Evolutionary conservation across 2,888 invertebrate species (phyloP).

Genomic region (Brenthis daphne): DNA sequence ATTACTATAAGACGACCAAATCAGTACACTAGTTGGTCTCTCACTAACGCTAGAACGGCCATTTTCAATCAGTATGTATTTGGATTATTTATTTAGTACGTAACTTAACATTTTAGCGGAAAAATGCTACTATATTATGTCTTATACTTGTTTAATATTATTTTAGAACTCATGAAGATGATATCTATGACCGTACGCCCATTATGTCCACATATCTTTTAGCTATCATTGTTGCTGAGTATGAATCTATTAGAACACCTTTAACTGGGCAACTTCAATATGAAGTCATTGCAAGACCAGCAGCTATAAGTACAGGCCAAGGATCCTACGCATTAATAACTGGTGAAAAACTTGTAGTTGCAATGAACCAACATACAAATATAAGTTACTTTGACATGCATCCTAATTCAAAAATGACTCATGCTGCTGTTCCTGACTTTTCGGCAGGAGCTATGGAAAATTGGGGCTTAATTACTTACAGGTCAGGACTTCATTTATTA

Average conservation of each 20-base stretch:
- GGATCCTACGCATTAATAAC: conserved; percentile 67
- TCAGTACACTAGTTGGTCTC: conserved; percentile 76
- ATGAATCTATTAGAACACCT: conserved; percentile 50
- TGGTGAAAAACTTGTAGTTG: conserved; percentile 67
- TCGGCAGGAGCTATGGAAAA: conserved; percentile 92
- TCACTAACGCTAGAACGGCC: conserved; percentile 78
- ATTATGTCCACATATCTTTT: conserved; percentile 86
- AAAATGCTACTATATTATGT: not conserved
- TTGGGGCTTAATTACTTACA: conserved; percentile 91
- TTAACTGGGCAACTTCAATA: conserved; percentile 46
- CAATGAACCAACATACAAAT: conserved; percentile 82
- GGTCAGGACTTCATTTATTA: conserved; percentile 57
- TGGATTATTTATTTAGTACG: not conserved
- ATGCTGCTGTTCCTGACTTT: conserved; percentile 90
- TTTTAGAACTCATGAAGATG: conserved; percentile 59
- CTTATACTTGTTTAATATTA: not conserved
- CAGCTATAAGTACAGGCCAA: conserved; percentile 60
- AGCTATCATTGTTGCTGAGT: conserved; percentile 86
- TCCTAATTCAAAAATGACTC: conserved; percentile 81
- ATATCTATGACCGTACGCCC: conserved; percentile 67
- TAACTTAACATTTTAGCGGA: no score
- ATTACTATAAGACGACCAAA: conserved; percentile 84
- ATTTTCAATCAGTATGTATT: conserved; percentile 48
- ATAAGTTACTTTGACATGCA: conserved; percentile 73
- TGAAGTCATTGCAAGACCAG: conserved; percentile 74